A percentile compares a stretch with the other conserved stretches of the same genome.
Evolutionary conservation across 2,797 vertebrate genomes (phyloP).

Genomic region (Siniperca scherzeri): DNA sequence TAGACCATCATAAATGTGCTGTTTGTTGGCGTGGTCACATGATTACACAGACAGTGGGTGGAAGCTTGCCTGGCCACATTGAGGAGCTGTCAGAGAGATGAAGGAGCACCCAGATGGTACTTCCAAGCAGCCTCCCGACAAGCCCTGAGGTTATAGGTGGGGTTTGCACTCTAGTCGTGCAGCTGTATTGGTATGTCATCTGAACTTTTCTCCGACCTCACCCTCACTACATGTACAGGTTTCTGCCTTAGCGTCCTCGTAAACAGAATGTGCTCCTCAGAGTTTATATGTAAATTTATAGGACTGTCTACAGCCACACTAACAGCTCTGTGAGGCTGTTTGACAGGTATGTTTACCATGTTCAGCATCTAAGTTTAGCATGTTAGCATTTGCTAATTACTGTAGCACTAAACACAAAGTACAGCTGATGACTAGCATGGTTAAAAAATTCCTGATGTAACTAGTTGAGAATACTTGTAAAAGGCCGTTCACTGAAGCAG

Average conservation of each 20-base stretch:
- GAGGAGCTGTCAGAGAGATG: slow-evolving; percentile 76
- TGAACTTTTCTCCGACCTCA: slow-evolving; percentile 55
- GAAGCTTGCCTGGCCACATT: slow-evolving; percentile 67
- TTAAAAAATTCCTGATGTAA: neutral
- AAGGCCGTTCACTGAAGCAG: neutral
- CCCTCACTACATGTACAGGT: slow-evolving; percentile 25
- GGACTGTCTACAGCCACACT: neutral
- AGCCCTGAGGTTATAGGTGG: slow-evolving; percentile 81
- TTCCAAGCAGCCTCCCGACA: slow-evolving; percentile 74
- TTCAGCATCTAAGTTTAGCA: neutral
- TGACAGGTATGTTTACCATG: neutral
- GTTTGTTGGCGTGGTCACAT: slow-evolving; percentile 42
- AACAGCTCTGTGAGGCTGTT: neutral
- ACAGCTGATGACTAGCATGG: neutral
- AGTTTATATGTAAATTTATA: neutral
- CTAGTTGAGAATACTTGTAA: neutral
- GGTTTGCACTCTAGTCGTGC: slow-evolving; percentile 71
- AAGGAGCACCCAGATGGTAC: slow-evolving; percentile 86
- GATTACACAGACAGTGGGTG: slow-evolving; percentile 52
- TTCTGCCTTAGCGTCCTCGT: slow-evolving; percentile 1
- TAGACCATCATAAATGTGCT: neutral
- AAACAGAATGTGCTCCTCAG: neutral
- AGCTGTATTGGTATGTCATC: slow-evolving; percentile 78
- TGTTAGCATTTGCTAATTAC: slow-evolving; percentile 16
- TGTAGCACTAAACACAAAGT: slow-evolving; percentile 7